These are phyloP conservation scores for Tryphoninae sp. DNA, from an alignment of 2,888 invertebrate species.

Conservation along the genomic window DNA sequence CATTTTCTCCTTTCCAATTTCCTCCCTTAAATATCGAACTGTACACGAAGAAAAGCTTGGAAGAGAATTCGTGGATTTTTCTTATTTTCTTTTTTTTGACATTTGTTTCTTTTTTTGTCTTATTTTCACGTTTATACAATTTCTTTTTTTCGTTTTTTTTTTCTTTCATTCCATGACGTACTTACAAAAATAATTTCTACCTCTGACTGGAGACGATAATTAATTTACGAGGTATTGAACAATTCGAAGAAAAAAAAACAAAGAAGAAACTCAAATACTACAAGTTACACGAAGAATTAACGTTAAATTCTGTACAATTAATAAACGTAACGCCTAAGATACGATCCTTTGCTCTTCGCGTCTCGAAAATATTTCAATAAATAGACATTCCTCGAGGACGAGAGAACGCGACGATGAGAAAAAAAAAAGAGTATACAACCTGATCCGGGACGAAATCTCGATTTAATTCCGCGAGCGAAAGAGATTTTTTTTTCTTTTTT, in stretches of 20 bases:
- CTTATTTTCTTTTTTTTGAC: slow-evolving; percentile 18
- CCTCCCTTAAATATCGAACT: slow-evolving; percentile 29
- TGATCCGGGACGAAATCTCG: not conserved
- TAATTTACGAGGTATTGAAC: slow-evolving; percentile 4
- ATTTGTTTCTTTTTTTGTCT: slow-evolving; percentile 4
- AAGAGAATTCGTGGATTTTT: slow-evolving; percentile 3
- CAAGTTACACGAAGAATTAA: slow-evolving; percentile 36
- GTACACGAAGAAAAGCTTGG: slow-evolving; percentile 50
- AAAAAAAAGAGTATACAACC: slow-evolving; percentile 1
- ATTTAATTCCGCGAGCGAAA: slow-evolving; percentile 4
- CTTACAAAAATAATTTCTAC: slow-evolving; percentile 53
- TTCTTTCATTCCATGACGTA: not conserved
- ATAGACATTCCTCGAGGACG: slow-evolving; percentile 1
- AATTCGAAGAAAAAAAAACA: slow-evolving; percentile 6
- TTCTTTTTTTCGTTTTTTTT: not conserved
- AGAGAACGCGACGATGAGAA: not conserved
- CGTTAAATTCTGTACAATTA: slow-evolving; percentile 47
- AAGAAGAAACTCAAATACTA: not conserved
- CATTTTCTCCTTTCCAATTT: slow-evolving; percentile 8
- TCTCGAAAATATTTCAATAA: slow-evolving; percentile 1
- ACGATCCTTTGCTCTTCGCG: slow-evolving; percentile 15
- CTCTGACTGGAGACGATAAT: slow-evolving; percentile 31
- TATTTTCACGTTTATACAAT: not conserved
- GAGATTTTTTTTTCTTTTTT: not conserved
- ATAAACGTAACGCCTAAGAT: slow-evolving; percentile 6